These are phyloP conservation scores for Drosophila paranaensis DNA, from an alignment of 2,888 invertebrate genomes.

Conservation along the genomic window DNA sequence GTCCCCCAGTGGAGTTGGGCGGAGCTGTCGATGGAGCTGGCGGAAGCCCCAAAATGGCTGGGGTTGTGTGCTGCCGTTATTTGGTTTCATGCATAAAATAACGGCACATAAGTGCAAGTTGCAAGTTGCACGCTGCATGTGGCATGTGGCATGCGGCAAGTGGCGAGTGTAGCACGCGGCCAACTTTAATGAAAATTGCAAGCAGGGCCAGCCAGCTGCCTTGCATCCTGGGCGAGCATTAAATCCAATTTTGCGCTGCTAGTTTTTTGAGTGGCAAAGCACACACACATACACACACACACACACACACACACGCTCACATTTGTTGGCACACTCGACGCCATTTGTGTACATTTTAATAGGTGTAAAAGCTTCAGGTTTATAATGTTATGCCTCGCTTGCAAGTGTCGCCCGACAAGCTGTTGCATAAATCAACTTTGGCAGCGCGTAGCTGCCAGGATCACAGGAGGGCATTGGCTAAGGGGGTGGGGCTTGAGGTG, in stretches of 20 bases:
- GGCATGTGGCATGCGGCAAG: constrained; percentile 21
- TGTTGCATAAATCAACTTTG: constrained; percentile 77
- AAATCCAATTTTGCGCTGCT: constrained; percentile 72
- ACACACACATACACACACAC: constrained; percentile 21
- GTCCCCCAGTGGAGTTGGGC: constrained; percentile 19
- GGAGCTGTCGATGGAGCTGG: background rate
- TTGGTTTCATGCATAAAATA: constrained; percentile 79
- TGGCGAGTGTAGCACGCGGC: constrained; percentile 15
- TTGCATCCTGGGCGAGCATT: constrained; percentile 37
- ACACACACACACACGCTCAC: constrained; percentile 9
- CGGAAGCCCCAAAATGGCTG: constrained; percentile 58
- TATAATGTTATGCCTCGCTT: constrained; percentile 67
- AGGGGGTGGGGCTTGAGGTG: background rate
- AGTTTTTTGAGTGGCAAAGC: constrained; percentile 67
- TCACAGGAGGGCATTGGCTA: background rate
- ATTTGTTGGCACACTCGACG: constrained; percentile 12
- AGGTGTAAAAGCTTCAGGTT: constrained; percentile 70
- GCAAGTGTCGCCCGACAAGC: constrained; percentile 58
- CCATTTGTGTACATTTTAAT: constrained; percentile 64
- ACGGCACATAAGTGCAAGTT: constrained; percentile 68
- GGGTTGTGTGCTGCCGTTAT: constrained; percentile 50
- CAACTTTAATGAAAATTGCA: constrained; percentile 73
- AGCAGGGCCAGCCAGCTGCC: constrained; percentile 31
- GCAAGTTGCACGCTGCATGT: constrained; percentile 34
- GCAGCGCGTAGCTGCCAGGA: constrained; percentile 4